phyloP scores from a whole-genome alignment of 2,113 vertebrate species.

The Polypterus senegalus region DNA sequence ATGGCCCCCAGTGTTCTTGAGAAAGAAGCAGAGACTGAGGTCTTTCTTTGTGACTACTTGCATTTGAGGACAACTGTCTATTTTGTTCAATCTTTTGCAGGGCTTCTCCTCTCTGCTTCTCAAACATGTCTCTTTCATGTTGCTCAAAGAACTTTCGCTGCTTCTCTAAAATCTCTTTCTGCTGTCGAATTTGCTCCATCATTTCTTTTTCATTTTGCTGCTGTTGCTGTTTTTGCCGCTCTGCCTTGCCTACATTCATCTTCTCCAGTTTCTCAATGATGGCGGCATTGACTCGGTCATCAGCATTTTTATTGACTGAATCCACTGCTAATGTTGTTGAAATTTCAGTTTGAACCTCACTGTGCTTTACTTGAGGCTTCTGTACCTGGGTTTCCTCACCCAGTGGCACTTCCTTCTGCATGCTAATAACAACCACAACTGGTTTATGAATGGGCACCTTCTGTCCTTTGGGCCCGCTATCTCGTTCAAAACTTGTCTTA shows the following conservation, averaged over 20 bases:
- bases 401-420: slow-evolving; percentile 45
- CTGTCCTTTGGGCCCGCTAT: slow-evolving; percentile 28
- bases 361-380: slow-evolving; percentile 23
- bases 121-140: slow-evolving; percentile 47
- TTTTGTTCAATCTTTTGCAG: slow-evolving; percentile 55
- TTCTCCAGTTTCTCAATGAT: slow-evolving; percentile 72
- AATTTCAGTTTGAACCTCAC: slow-evolving; percentile 22
- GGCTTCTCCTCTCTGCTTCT: slow-evolving; percentile 55
- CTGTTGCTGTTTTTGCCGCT: slow-evolving; percentile 70
- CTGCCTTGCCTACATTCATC: slow-evolving; percentile 75
- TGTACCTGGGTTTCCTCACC: slow-evolving; percentile 4
- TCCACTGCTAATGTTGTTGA: too few relatives aligned
- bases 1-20: slow-evolving; percentile 40
- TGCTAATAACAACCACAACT: slow-evolving; percentile 55
- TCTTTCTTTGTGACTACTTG: slow-evolving; percentile 29
- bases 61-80: slow-evolving; percentile 30
- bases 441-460: slow-evolving; percentile 35
- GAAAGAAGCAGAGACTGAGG: slow-evolving; percentile 34
- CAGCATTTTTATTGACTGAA: too few relatives aligned
- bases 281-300: slow-evolving; percentile 15
- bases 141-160: slow-evolving; percentile 65
- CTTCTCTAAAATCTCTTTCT: slow-evolving; percentile 73
- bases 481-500: background rate
- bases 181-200: slow-evolving; percentile 90
- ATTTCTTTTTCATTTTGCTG: slow-evolving; percentile 81